Percentiles rank a stretch among this genome's conserved stretches.
phyloP scores from a whole-genome alignment of 2,113 vertebrate species.

The Muntiacus muntjak region DNA sequence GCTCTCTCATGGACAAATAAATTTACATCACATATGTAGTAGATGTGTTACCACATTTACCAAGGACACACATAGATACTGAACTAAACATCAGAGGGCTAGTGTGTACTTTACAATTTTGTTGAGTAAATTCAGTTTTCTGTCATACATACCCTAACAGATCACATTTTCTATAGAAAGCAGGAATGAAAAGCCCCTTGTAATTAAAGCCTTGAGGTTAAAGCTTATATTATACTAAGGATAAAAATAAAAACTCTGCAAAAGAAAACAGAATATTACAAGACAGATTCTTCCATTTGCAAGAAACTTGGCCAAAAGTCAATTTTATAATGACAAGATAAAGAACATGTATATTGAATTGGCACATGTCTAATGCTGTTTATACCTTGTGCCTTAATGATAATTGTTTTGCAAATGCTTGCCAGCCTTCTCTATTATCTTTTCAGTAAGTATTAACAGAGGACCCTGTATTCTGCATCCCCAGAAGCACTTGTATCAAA shows the following conservation, averaged over 20 bases:
- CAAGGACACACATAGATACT: neutral
- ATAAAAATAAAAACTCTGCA: neutral
- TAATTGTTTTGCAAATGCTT: slow-evolving; percentile 20
- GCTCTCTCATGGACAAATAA: neutral
- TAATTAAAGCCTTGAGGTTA: neutral
- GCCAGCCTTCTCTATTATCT: neutral
- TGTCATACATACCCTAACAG: neutral
- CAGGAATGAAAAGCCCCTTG: neutral
- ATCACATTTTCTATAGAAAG: neutral
- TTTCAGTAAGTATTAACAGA: neutral
- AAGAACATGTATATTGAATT: neutral
- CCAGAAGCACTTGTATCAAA: neutral
- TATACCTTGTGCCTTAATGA: neutral
- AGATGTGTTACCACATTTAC: neutral
- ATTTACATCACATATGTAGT: neutral
- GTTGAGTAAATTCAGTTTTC: neutral
- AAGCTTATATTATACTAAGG: neutral
- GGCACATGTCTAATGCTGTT: neutral
- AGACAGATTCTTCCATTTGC: neutral
- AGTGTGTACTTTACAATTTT: neutral
- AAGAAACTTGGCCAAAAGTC: neutral
- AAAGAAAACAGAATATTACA: neutral
- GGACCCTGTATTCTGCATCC: neutral
- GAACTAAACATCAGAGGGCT: neutral
- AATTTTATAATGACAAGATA: neutral